phyloP scores from a whole-genome alignment of 2,797 vertebrate species.

The Apogon hyalosoma region DNA sequence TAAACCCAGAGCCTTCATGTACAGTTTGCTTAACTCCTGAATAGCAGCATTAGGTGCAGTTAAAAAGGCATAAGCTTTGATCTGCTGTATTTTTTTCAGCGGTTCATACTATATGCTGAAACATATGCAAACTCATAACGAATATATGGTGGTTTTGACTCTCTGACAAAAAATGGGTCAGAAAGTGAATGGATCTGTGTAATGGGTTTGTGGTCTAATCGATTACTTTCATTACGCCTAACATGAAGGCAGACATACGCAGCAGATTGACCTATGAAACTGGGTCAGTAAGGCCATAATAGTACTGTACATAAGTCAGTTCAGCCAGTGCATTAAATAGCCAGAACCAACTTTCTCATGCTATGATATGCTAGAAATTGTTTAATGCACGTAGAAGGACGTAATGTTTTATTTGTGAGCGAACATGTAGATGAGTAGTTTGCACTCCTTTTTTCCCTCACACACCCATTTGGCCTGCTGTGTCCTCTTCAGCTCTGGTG shows the following conservation, averaged over 20 bases:
- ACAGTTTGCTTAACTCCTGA: slow-evolving; percentile 7
- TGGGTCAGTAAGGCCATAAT: slow-evolving; percentile 55
- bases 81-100: too few species aligned
- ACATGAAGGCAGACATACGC: slow-evolving; percentile 48
- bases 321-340: slow-evolving; percentile 10
- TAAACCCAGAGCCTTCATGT: slow-evolving; percentile 5
- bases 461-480: slow-evolving; percentile 24
- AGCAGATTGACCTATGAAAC: slow-evolving; percentile 58
- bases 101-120: slow-evolving; percentile 1
- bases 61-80: background rate
- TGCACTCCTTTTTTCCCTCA: slow-evolving; percentile 25
- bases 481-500: slow-evolving; percentile 12
- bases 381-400: slow-evolving; percentile 11
- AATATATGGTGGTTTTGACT: slow-evolving; percentile 8
- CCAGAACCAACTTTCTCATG: slow-evolving; percentile 2
- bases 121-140: slow-evolving; percentile 7
- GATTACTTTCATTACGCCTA: slow-evolving; percentile 60
- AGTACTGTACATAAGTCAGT: slow-evolving; percentile 11
- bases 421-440: slow-evolving; percentile 2
- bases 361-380: background rate
- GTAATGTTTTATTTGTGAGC: slow-evolving; percentile 29
- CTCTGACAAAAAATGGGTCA: slow-evolving; percentile 68
- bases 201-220: slow-evolving; percentile 70
- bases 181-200: slow-evolving; percentile 59
- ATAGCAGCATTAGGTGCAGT: slow-evolving; percentile 6